Base-by-base conservation (phyloP, 92 coral and sea anemone species). In the Actinernus sp. region DNA sequence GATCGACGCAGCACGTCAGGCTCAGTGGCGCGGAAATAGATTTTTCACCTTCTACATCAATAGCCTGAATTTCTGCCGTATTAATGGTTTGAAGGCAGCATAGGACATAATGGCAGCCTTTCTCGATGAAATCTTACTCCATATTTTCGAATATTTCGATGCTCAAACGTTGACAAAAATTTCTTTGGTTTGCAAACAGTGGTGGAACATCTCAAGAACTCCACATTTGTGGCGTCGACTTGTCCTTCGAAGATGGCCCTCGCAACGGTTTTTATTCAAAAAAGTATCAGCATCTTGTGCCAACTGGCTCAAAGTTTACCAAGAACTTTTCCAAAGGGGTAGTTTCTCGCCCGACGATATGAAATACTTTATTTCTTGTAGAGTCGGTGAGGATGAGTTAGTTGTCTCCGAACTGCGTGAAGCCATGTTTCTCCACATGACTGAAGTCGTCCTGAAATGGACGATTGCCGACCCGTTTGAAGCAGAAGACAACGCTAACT, bases 291-390 rank as follows among this genome's bases (percentile, higher is more conserved):
- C 79, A 22, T 36, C 91, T 12, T 76, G 86, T 46, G 64, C 82
- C 27, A 80, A 91, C 48, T 94, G 98, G 98, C 45, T 66, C 25
- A 91, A 68, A 29, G 79, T 87, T 25, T 94, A 94, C 58, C 93
- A 89, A 59, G 91, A 94, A 36, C 78, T 94, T 55, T 61, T 82
- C 16, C 60, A 65, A 2, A 64, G 93, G 39, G 98, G 98, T 3
- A 79, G 79, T 30, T 94, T 69, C 38, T 91, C 98, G 2, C 91
- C 98, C 16, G 98, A 94, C 58, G 94, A 94, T 25, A 89, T 88
- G 97, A 91, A 82, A 61, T 94, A 94, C 55, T 86, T 94, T 46
- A 78, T 94, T 67, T 87, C 83, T 24, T 91, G 98, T 57, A 71
- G 80, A 65, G 89, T 89, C 18, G 80, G 79, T 30, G 98, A 92